Evolutionary conservation across 2,888 invertebrate genomes (phyloP).

Genomic region (Amphipoea lucens): DNA sequence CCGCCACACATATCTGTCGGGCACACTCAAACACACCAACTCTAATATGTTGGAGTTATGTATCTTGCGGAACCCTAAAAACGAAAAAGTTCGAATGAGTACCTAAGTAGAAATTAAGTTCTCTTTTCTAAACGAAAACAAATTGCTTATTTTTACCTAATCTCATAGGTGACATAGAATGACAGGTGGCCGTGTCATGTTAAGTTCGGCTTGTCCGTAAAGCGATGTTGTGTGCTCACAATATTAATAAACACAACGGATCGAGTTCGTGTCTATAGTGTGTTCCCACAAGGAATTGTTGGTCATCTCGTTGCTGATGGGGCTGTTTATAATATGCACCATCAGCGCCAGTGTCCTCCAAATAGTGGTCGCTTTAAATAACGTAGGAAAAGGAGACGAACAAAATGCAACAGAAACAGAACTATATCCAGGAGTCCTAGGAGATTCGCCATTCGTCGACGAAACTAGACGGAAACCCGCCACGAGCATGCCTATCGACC

Average conservation of each 20-base stretch:
- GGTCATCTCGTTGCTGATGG: constrained; percentile 79
- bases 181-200: constrained; percentile 4
- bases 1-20: too few relatives aligned
- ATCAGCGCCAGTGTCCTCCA: constrained; percentile 73
- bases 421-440: not conserved
- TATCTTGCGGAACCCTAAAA: not conserved
- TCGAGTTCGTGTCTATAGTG: constrained; percentile 58
- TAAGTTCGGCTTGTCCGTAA: not conserved
- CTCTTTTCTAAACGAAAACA: not conserved
- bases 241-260: constrained; percentile 33
- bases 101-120: not conserved
- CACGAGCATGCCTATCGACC: not conserved
- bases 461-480: not conserved
- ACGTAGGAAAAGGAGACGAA: not conserved
- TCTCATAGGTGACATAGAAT: constrained; percentile 8
- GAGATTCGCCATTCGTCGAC: not conserved
- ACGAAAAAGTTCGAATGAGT: constrained; percentile 4
- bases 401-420: not conserved
- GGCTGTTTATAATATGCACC: constrained; percentile 73
- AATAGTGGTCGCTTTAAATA: constrained; percentile 62
- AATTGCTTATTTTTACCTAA: not conserved
- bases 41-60: too few relatives aligned
- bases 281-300: constrained; percentile 73
- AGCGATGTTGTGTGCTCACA: constrained; percentile 21
- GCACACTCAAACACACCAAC: too few relatives aligned